Evolutionary conservation across 1,140 invertebrate genomes (phyloP).

Genomic region (Lordiphosa collinella): DNA sequence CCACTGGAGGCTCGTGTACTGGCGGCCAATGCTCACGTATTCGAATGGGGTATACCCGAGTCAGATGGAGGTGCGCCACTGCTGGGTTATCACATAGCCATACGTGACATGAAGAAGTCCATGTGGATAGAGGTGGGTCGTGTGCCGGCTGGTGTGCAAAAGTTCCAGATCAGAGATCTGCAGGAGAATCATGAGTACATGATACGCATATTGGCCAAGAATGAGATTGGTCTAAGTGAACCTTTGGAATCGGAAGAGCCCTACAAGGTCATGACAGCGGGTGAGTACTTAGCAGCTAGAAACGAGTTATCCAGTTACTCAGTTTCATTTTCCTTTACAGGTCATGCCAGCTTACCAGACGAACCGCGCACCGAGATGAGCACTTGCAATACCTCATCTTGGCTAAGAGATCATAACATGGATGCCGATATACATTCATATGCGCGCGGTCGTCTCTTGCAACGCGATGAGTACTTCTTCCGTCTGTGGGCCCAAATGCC

Average conservation of each 20-base stretch:
- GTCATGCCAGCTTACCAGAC: constrained; percentile 80
- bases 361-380: constrained; percentile 87
- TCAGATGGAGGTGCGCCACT: constrained; percentile 95
- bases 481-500: constrained; percentile 82
- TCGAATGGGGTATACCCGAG: constrained; percentile 96
- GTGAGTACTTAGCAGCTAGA: constrained; percentile 80
- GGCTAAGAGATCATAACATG: constrained; percentile 94
- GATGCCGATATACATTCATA: constrained; percentile 95
- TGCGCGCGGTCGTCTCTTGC: constrained; percentile 88
- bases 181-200: constrained; percentile 94
- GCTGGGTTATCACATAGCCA: constrained; percentile 94
- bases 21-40: constrained; percentile 89
- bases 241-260: constrained; percentile 96
- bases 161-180: constrained; percentile 91
- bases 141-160: constrained; percentile 89
- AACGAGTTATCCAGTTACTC: constrained; percentile 14
- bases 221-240: constrained; percentile 97
- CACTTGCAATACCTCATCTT: constrained; percentile 94
- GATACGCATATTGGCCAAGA: constrained; percentile 94
- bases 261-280: constrained; percentile 90
- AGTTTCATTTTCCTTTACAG: constrained; percentile 34
- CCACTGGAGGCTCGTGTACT: constrained; percentile 91
- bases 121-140: constrained; percentile 98
- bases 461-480: constrained; percentile 96
- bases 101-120: constrained; percentile 93